phyloP scores from a whole-genome alignment of 2,888 invertebrate genomes.

The Cerastoderma edule region DNA sequence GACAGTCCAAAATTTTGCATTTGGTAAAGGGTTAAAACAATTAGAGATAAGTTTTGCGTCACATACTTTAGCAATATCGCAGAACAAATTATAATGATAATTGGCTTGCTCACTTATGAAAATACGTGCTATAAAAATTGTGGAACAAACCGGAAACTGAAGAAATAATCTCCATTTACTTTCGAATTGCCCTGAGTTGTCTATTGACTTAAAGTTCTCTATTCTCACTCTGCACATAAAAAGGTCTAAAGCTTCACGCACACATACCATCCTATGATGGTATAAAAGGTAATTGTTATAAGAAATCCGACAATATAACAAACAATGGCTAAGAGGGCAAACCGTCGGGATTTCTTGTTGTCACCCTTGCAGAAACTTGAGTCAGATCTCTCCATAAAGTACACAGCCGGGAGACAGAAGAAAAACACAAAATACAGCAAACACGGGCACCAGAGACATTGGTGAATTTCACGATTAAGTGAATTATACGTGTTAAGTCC shows the following conservation, averaged over 20 bases:
- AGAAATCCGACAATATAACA: slow-evolving; percentile 9
- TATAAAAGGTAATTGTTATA: slow-evolving; percentile 1
- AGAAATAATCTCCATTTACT: too few relatives aligned
- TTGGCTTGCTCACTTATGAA: too few relatives aligned
- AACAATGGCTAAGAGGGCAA: slow-evolving; percentile 3
- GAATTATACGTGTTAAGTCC: slow-evolving; percentile 28
- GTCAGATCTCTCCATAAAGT: slow-evolving; percentile 39
- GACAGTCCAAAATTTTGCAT: too few relatives aligned
- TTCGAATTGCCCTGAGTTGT: too few relatives aligned
- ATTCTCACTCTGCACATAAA: too few relatives aligned
- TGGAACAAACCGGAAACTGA: too few relatives aligned
- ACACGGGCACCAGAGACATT: slow-evolving; percentile 41
- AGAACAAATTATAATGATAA: too few relatives aligned
- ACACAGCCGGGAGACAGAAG: slow-evolving; percentile 36
- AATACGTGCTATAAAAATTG: too few relatives aligned
- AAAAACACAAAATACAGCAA: slow-evolving; percentile 33
- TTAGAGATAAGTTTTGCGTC: too few relatives aligned
- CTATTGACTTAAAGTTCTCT: too few relatives aligned
- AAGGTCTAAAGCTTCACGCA: not conserved
- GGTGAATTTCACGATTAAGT: slow-evolving; percentile 32
- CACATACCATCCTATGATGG: not conserved
- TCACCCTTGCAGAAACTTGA: not conserved
- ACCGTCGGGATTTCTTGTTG: not conserved
- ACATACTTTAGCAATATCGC: too few relatives aligned
- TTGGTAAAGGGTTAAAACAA: too few relatives aligned